Evolutionary conservation across 2,888 invertebrate genomes (phyloP), one percentile per base, ranked within the genome.

Genomic region (Agrilus biguttatus): DNA sequence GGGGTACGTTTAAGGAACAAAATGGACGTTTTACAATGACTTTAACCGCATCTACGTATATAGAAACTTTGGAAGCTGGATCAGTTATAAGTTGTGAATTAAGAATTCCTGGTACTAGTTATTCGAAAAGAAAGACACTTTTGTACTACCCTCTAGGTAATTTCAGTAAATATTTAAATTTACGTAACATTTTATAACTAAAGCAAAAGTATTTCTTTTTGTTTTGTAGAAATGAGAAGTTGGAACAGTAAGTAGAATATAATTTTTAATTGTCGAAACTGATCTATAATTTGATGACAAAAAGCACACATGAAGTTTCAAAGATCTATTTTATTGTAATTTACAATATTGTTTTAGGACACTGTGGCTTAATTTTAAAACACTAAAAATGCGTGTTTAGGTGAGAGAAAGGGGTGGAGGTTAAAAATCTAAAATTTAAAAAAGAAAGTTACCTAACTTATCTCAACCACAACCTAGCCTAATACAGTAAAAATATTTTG

Each of bases 31-130:
- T 55, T 47, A 57, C 62, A 6, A 53, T 59, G 10, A 60, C 54
- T 39, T 53, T 62, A 23, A 54, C 58, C 12, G 58, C 61, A n/a
- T 57, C 60, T 5, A 56, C 58, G 8, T 46, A 47, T 34, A 44
- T 56, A 10, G 49, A 51, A 21, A 51, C 53, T 17, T 44, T 67
- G 13, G 49, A 50, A 45, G 57, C 60, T 28, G 65, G 65, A 1
- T 57, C 62, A 33, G 50, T 67, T 19, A 57, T 67, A 19, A 56
- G 61, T 42, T 67, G 67, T 44, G 66, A 67, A 48, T 45, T 67
- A 23, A 52, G 62, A 36, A 66, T 67, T 46, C 65, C 66, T 8
- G 61, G 62, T 2, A 66, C 66, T 7, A 65, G 63, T 37, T 67
- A 67, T 44, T 59, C 63, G 1, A 66, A 61, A 47, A 56, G 60